A percentile compares a stretch with the other conserved stretches of the same genome.
Conservation (phyloP, 1,140 invertebrate species). For the Drosophila sechellia region DNA sequence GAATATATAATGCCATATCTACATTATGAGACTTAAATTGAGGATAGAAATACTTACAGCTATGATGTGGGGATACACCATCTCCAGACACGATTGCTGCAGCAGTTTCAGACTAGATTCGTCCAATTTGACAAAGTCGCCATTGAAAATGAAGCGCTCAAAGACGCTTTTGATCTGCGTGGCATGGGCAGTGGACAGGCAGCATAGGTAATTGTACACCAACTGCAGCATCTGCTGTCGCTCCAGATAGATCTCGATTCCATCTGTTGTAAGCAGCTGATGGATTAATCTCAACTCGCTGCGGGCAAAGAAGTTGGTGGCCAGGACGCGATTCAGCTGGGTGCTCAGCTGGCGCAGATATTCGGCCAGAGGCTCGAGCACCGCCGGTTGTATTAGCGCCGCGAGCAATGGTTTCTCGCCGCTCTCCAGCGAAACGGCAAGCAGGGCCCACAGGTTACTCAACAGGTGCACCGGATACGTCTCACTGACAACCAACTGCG, state of each 20-base stretch:
- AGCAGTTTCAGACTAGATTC: constrained; percentile 53
- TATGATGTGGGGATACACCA: constrained; percentile 72
- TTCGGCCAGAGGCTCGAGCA: constrained; percentile 60
- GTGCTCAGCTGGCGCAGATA: constrained; percentile 54
- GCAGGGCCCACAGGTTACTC: constrained; percentile 62
- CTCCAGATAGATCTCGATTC: constrained; percentile 59
- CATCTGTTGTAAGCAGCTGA: constrained; percentile 65
- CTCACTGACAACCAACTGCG: constrained; percentile 73
- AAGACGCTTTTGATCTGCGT: constrained; percentile 74
- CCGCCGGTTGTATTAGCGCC: constrained; percentile 53
- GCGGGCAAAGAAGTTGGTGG: constrained; percentile 77
- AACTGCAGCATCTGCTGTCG: constrained; percentile 63
- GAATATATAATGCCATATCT: too few species aligned
- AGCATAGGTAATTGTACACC: constrained; percentile 73
- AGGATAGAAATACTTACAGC: constrained; percentile 50
- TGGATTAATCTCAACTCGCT: constrained; percentile 72
- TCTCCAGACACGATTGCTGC: constrained; percentile 63
- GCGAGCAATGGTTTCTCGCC: constrained; percentile 40
- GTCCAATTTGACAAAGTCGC: constrained; percentile 54
- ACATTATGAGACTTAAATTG: too few species aligned
- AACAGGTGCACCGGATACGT: constrained; percentile 75
- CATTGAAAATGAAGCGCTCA: constrained; percentile 71
- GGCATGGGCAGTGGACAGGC: constrained; percentile 63
- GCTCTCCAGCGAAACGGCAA: constrained; percentile 42
- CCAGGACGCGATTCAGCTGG: constrained; percentile 58